A percentile compares a stretch with the other conserved stretches of the same genome.
These are phyloP conservation scores for Rhinichthys osculus DNA, from an alignment of 2,797 vertebrate species.

Conservation along the genomic window DNA sequence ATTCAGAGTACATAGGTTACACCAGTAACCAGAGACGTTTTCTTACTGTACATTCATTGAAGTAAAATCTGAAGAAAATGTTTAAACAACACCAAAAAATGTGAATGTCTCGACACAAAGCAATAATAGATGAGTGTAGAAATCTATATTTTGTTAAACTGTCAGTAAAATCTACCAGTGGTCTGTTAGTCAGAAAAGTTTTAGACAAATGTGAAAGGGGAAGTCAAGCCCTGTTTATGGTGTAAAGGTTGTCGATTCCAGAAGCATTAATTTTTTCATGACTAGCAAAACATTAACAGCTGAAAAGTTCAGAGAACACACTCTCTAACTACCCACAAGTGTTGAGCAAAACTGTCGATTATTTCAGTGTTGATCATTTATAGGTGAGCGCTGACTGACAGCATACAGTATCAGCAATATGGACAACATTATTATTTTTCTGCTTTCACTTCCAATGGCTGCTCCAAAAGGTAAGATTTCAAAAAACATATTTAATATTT, in stretches of 20 bases:
- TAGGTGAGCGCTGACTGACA: neutral
- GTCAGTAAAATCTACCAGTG: neutral
- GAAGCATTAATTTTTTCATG: neutral
- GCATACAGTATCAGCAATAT: neutral
- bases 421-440: neutral
- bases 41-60: neutral
- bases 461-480: neutral
- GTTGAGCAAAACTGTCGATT: neutral
- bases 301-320: neutral
- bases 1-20: too few species aligned
- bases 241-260: neutral
- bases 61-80: neutral
- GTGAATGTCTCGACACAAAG: neutral
- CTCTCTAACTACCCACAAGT: neutral
- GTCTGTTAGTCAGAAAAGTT: neutral
- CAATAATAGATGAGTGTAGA: neutral
- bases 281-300: slow-evolving; percentile 6
- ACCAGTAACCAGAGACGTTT: neutral
- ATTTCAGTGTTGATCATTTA: neutral
- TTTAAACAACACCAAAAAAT: neutral
- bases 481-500: neutral
- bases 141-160: neutral
- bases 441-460: neutral
- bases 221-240: neutral
- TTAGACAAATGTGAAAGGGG: neutral